Conservation (phyloP, 2,888 invertebrate species). For the Tridacna gigas region DNA sequence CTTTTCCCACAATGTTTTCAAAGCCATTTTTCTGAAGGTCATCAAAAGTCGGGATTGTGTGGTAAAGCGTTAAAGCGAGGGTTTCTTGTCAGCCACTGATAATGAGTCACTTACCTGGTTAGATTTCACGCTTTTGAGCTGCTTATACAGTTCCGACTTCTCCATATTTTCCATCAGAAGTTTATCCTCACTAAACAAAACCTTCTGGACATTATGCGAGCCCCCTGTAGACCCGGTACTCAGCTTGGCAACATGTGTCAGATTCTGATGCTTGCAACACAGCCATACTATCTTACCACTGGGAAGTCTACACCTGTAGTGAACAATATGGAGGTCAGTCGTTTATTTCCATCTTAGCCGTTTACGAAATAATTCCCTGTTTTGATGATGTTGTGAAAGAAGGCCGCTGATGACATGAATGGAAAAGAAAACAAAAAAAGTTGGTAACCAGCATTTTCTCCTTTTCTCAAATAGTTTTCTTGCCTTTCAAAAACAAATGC, state of each 20-base stretch:
- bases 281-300: conserved; percentile 81
- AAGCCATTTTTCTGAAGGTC: too few relatives aligned
- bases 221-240: conserved; percentile 63
- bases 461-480: too few relatives aligned
- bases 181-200: conserved; percentile 74
- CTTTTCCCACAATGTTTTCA: conserved; percentile 1
- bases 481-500: too few relatives aligned
- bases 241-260: conserved; percentile 76
- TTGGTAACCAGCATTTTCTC: too few relatives aligned
- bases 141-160: conserved; percentile 63
- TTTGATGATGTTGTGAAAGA: too few relatives aligned
- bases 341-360: too few relatives aligned
- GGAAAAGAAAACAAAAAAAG: too few relatives aligned
- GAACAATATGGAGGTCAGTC: not conserved
- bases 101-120: conserved; percentile 33
- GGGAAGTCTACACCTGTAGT: conserved; percentile 76
- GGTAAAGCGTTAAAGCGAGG: too few relatives aligned
- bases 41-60: too few relatives aligned
- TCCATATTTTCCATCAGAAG: conserved; percentile 73
- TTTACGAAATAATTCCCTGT: too few relatives aligned
- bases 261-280: conserved; percentile 77
- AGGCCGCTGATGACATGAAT: too few relatives aligned
- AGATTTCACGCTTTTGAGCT: conserved; percentile 56
- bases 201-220: conserved; percentile 61
- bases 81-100: too few relatives aligned